Conservation (phyloP, 2,888 invertebrate species). For the Bruchidius siliquastri region DNA sequence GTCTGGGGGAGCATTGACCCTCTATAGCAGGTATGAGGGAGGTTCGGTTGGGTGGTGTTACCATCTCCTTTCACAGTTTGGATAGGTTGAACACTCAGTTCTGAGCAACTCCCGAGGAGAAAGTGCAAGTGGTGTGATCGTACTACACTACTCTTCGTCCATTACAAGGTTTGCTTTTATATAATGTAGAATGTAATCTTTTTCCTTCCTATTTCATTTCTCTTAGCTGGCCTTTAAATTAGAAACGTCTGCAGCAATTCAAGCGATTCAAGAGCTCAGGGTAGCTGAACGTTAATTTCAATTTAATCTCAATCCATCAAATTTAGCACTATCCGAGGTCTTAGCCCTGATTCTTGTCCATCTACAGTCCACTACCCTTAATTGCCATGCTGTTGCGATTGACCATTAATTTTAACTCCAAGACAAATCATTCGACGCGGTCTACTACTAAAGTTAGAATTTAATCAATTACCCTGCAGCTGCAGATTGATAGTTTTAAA, state of each 20-base stretch:
- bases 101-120: too few species aligned
- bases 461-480: background rate
- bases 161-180: too few species aligned
- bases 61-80: too few species aligned
- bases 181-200: too few species aligned
- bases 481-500: background rate
- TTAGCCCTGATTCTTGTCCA: background rate
- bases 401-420: background rate
- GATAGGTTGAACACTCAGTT: too few species aligned
- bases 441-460: background rate
- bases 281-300: background rate
- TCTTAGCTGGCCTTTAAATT: background rate
- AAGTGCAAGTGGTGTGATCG: too few species aligned
- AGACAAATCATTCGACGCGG: background rate
- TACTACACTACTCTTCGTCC: too few species aligned
- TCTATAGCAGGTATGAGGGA: too few species aligned
- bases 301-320: background rate
- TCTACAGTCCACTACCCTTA: background rate
- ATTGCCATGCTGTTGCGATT: background rate
- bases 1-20: too few species aligned
- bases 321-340: background rate
- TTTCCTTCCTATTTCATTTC: too few species aligned
- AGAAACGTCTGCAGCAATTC: background rate
- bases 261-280: background rate
- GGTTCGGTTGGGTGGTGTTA: too few species aligned